Percentiles rank a stretch among this genome's conserved stretches.
These are phyloP conservation scores for Otolemur garnettii DNA, from an alignment of 2,113 vertebrate genomes.

Conservation along the genomic window DNA sequence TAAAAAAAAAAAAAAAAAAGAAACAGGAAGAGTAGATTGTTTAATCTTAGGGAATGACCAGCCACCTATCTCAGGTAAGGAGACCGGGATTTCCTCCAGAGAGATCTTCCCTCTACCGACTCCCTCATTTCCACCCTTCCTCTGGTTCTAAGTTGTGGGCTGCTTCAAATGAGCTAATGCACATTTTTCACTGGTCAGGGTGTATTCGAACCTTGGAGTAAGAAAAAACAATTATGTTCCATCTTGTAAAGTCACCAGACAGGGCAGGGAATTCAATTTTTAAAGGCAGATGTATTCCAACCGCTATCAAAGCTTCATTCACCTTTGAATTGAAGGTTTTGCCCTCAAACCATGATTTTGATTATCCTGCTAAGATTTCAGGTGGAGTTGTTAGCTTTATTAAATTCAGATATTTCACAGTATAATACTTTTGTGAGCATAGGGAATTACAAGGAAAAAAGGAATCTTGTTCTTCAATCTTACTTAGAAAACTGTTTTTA, in stretches of 20 bases:
- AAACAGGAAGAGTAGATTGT: background rate
- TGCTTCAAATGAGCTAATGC: background rate
- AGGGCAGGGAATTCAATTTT: background rate
- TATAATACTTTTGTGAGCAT: background rate
- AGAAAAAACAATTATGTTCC: background rate
- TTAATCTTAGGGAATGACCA: background rate
- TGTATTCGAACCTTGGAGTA: background rate
- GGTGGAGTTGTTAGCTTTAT: background rate
- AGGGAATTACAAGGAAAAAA: background rate
- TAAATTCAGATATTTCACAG: constrained; percentile 45
- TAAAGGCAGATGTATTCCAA: background rate
- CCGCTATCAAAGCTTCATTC: background rate
- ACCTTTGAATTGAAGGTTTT: constrained; percentile 51
- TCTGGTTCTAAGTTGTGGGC: background rate
- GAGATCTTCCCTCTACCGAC: background rate
- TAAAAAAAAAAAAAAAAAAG: background rate
- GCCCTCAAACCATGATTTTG: constrained; percentile 30
- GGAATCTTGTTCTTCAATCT: background rate
- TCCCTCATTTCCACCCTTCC: background rate
- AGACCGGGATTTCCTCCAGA: background rate
- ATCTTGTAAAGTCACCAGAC: background rate
- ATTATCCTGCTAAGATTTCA: constrained; percentile 41
- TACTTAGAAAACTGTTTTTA: background rate
- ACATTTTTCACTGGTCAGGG: background rate
- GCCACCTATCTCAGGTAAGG: background rate